phyloP scores from a whole-genome alignment of 2,888 invertebrate genomes.

The Abrostola triplasia region DNA sequence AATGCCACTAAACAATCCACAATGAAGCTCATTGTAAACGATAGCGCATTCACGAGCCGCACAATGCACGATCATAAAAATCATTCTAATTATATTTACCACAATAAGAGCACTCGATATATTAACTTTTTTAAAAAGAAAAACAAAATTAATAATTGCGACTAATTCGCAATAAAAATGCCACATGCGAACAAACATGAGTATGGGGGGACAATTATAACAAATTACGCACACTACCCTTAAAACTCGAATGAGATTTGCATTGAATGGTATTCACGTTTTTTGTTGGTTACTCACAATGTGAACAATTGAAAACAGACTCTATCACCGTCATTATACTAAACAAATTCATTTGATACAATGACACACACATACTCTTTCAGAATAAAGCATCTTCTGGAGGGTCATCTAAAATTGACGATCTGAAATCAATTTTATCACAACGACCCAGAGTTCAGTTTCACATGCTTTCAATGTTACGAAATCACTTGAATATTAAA shows the following conservation, averaged over 20 bases:
- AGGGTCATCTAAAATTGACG: constrained; percentile 79
- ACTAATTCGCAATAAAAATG: constrained; percentile 88
- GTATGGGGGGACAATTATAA: constrained; percentile 83
- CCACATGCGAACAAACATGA: constrained; percentile 86
- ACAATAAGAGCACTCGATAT: constrained; percentile 78
- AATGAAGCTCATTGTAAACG: constrained; percentile 77
- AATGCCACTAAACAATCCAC: constrained; percentile 65
- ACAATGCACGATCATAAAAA: constrained; percentile 73
- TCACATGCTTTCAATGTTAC: constrained; percentile 50
- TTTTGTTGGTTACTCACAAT: constrained; percentile 73
- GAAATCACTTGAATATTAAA: constrained; percentile 88
- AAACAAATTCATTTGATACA: constrained; percentile 39
- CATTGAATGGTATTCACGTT: constrained; percentile 83
- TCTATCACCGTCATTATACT: constrained; percentile 23
- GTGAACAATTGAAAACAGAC: constrained; percentile 53
- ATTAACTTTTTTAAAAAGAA: constrained; percentile 84
- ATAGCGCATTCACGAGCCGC: constrained; percentile 69
- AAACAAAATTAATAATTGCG: constrained; percentile 88
- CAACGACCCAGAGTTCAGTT: constrained; percentile 58
- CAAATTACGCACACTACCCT: constrained; percentile 88
- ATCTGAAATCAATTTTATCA: constrained; percentile 66
- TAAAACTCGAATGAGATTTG: constrained; percentile 88
- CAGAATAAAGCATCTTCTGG: constrained; percentile 59
- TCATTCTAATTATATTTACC: constrained; percentile 74
- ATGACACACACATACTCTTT: constrained; percentile 60